Evolutionary conservation across 2,888 invertebrate genomes (phyloP).

Genomic region (Synanthedon vespiformis): DNA sequence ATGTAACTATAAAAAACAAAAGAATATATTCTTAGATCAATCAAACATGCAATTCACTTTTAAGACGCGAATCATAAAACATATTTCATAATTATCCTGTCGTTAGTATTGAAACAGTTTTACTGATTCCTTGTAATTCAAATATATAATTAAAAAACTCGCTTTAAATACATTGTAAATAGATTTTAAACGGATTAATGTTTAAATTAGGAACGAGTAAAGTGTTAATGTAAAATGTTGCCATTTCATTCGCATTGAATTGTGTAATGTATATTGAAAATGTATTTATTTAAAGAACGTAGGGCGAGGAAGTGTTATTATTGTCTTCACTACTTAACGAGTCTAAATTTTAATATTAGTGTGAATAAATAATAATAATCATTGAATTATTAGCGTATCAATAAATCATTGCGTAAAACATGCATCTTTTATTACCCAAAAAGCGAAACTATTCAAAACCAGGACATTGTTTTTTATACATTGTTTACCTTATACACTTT

Average conservation of each 20-base stretch:
- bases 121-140: slow-evolving; percentile 2
- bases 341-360: slow-evolving; percentile 40
- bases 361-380: slow-evolving; percentile 46
- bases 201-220: no score
- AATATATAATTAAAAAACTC: not conserved
- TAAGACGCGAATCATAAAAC: no score
- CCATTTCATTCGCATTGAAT: slow-evolving; percentile 7
- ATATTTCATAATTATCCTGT: no score
- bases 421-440: not conserved
- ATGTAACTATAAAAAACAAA: not conserved
- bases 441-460: no score
- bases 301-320: slow-evolving; percentile 31
- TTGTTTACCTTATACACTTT: no score
- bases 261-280: slow-evolving; percentile 7
- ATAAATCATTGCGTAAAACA: slow-evolving; percentile 61
- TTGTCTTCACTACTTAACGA: slow-evolving; percentile 61
- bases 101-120: slow-evolving; percentile 4
- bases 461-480: no score
- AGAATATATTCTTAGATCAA: not conserved
- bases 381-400: slow-evolving; percentile 65
- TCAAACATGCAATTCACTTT: no score
- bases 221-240: slow-evolving; percentile 1
- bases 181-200: slow-evolving; percentile 2
- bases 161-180: slow-evolving; percentile 4
- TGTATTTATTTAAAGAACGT: slow-evolving; percentile 14